A percentile compares a stretch with the other conserved stretches of the same genome.
These are phyloP conservation scores for Tetrao urogallus DNA, from an alignment of 2,113 vertebrate genomes.

Conservation along the genomic window DNA sequence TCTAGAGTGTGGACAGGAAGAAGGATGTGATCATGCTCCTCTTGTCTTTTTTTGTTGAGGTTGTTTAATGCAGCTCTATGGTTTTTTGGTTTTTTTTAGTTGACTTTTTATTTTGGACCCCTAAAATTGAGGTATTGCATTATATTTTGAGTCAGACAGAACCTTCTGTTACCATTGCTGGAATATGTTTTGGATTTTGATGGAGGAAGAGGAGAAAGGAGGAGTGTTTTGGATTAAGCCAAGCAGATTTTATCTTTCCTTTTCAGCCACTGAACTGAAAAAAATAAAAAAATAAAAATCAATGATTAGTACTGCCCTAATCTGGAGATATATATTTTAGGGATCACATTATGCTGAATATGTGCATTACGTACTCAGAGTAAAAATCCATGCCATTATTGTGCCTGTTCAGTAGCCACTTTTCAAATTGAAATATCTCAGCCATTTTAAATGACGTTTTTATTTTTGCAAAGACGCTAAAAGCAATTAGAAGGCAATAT, in stretches of 20 bases:
- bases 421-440: conserved; percentile 71
- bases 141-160: not conserved
- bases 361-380: conserved; percentile 11
- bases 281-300: not conserved
- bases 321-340: conserved; percentile 42
- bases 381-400: conserved; percentile 53
- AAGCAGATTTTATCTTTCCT: not conserved
- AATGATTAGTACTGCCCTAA: conserved; percentile 17
- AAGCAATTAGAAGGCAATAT: conserved; percentile 72
- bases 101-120: not conserved
- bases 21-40: not conserved
- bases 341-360: conserved; percentile 18
- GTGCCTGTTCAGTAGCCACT: conserved; percentile 39
- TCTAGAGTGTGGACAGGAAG: not conserved
- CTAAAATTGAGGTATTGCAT: not conserved
- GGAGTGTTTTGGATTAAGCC: not conserved
- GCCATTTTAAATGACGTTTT: conserved; percentile 72
- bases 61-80: not conserved
- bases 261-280: not conserved
- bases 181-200: not conserved
- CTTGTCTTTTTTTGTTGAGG: not conserved
- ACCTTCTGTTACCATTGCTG: not conserved
- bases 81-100: not conserved
- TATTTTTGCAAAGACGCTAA: conserved; percentile 71
- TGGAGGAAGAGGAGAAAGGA: not conserved